Evolutionary conservation across 2,888 invertebrate genomes (phyloP).

Genomic region (Lasioglossum vierecki): DNA sequence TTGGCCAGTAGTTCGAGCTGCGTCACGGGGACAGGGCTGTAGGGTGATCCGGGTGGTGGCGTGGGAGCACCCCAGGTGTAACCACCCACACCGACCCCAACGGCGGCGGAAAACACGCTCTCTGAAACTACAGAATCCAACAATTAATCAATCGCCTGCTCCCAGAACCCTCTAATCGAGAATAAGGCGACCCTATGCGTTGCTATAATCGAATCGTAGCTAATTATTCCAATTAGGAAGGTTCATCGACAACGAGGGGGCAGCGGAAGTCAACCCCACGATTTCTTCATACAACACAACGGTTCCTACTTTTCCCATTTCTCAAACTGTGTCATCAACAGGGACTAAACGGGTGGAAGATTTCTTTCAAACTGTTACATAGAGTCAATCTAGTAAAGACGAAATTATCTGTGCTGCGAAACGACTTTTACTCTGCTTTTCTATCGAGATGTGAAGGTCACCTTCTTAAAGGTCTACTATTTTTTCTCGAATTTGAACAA

Average conservation of each 20-base stretch:
- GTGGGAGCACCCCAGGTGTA: slow-evolving; percentile 88
- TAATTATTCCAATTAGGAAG: slow-evolving; percentile 4
- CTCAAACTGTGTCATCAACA: not conserved
- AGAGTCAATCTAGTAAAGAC: not conserved
- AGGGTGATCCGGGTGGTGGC: slow-evolving; percentile 87
- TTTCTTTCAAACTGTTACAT: not conserved
- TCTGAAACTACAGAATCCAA: slow-evolving; percentile 86
- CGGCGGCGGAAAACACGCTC: slow-evolving; percentile 88
- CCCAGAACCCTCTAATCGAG: slow-evolving; percentile 17
- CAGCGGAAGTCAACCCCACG: not conserved
- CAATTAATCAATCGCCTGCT: slow-evolving; percentile 66
- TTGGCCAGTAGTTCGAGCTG: slow-evolving; percentile 88
- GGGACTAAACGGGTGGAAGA: not conserved
- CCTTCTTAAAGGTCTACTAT: too few species aligned
- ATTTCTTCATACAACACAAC: not conserved
- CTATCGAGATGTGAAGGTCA: too few species aligned
- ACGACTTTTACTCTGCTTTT: too few species aligned
- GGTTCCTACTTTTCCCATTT: not conserved
- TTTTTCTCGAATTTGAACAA: too few species aligned
- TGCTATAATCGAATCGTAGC: slow-evolving; percentile 17
- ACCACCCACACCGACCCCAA: slow-evolving; percentile 83
- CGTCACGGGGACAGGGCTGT: slow-evolving; percentile 88
- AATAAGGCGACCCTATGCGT: not conserved
- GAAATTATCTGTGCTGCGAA: too few species aligned
- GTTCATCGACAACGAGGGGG: not conserved